Percentiles rank a stretch among this genome's conserved stretches.
These are phyloP conservation scores for Salvelinus namaycush DNA, from an alignment of 2,113 vertebrate species.

Conservation along the genomic window DNA sequence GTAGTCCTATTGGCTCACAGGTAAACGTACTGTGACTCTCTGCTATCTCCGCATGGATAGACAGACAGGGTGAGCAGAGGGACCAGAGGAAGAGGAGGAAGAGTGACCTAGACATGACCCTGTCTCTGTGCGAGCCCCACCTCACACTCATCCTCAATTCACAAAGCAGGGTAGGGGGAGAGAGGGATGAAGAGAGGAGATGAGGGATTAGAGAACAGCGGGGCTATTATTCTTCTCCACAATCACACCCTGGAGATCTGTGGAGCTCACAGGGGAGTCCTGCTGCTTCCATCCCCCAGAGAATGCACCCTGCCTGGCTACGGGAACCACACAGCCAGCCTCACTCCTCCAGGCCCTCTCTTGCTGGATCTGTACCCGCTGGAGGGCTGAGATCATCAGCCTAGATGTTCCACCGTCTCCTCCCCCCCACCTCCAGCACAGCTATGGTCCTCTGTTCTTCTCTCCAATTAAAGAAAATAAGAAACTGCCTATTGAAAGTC, in stretches of 20 bases:
- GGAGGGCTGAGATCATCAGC: neutral
- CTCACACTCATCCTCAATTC: conserved; percentile 3
- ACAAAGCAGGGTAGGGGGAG: neutral
- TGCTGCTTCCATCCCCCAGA: conserved; percentile 31
- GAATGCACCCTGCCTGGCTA: conserved; percentile 5
- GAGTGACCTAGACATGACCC: conserved; percentile 7
- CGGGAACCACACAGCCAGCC: neutral
- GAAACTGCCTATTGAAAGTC: neutral
- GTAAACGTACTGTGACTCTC: conserved; percentile 91
- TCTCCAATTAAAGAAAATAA: neutral
- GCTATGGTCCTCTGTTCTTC: neutral
- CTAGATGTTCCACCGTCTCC: neutral
- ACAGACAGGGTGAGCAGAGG: conserved; percentile 48
- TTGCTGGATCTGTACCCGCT: neutral
- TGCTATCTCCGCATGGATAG: conserved; percentile 65
- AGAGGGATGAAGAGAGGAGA: neutral
- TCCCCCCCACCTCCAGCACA: neutral
- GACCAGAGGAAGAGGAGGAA: conserved; percentile 48
- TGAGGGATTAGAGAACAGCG: neutral
- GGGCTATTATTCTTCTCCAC: neutral
- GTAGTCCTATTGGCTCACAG: conserved; percentile 92
- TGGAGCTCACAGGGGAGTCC: conserved; percentile 18
- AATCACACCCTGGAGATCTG: conserved; percentile 17
- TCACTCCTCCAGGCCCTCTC: neutral
- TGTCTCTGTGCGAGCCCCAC: conserved; percentile 9